These are phyloP conservation scores for Drosophila insularis DNA, from an alignment of 1,140 invertebrate genomes.

Conservation along the genomic window DNA sequence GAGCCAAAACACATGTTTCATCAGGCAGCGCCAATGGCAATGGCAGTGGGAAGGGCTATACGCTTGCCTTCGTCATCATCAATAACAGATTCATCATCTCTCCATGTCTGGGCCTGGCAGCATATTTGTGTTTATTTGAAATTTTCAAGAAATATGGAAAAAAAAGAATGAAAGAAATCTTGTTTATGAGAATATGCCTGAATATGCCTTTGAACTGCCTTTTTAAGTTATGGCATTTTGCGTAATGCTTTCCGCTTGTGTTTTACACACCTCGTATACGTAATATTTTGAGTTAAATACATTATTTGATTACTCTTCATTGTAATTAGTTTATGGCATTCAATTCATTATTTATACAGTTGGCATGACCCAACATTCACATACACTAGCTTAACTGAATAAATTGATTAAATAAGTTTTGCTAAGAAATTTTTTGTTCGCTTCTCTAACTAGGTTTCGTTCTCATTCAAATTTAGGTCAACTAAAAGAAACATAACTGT, in stretches of 20 bases:
- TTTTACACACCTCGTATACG: constrained; percentile 51
- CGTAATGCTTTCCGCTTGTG: constrained; percentile 10
- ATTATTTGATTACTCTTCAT: constrained; percentile 35
- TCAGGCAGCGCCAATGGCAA: constrained; percentile 14
- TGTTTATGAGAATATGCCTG: constrained; percentile 47
- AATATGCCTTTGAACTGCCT: constrained; percentile 39
- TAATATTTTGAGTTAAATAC: constrained; percentile 43
- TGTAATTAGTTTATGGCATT: constrained; percentile 50
- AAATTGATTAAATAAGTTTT: no score
- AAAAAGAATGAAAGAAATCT: constrained; percentile 10
- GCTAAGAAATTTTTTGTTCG: no score
- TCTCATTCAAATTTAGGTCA: no score
- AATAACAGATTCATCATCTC: constrained; percentile 64
- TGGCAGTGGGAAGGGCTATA: constrained; percentile 20
- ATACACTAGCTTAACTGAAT: not conserved
- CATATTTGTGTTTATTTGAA: constrained; percentile 35
- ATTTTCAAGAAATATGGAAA: not conserved
- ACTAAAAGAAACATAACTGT: no score
- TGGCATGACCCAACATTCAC: constrained; percentile 9
- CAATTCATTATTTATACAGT: constrained; percentile 44
- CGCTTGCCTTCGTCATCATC: constrained; percentile 47
- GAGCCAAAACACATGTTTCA: constrained; percentile 71
- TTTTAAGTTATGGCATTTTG: constrained; percentile 6
- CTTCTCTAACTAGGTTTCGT: no score
- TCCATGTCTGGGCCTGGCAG: constrained; percentile 3